Evolutionary conservation across 37 sponge, comb jelly and placozoan genomes (phyloP).

Genomic region (Chondrilla cf. caribensis): DNA sequence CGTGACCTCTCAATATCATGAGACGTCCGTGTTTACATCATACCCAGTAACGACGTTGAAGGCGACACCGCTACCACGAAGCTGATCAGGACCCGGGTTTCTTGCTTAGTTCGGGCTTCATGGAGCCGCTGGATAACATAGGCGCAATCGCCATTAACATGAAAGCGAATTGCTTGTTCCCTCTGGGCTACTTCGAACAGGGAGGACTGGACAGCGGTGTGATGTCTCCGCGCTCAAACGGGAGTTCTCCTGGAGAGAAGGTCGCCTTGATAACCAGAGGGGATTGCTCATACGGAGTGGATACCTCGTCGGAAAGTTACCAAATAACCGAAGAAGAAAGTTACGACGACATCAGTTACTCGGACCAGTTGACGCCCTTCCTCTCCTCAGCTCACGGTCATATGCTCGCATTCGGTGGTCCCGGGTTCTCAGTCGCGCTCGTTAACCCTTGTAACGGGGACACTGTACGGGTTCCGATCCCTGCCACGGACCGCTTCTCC

Average conservation of each 20-base stretch:
- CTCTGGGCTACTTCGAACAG: neutral
- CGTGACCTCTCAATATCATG: slow-evolving; percentile 14
- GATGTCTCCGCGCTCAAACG: neutral
- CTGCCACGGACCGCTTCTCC: slow-evolving; percentile 17
- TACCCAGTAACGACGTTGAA: too few relatives aligned
- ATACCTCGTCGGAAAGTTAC: neutral
- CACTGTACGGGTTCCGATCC: slow-evolving; percentile 40
- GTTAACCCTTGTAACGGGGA: slow-evolving; percentile 22
- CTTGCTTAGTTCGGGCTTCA: neutral
- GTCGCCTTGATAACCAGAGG: neutral
- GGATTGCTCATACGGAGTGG: neutral
- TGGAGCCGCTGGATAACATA: neutral
- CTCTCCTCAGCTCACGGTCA: slow-evolving; percentile 4
- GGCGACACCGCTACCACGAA: too few relatives aligned
- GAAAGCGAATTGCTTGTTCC: neutral
- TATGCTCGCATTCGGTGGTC: slow-evolving; percentile 44
- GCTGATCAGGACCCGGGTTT: too few relatives aligned
- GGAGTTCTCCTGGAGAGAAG: neutral
- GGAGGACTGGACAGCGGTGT: slow-evolving; percentile 2
- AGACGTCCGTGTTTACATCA: too few relatives aligned
- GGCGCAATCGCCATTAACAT: neutral
- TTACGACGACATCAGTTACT: neutral
- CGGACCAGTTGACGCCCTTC: neutral
- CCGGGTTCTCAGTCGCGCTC: slow-evolving; percentile 52
- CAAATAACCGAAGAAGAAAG: neutral